phyloP scores from a whole-genome alignment of 2,888 invertebrate species.

The Nomada fabriciana region DNA sequence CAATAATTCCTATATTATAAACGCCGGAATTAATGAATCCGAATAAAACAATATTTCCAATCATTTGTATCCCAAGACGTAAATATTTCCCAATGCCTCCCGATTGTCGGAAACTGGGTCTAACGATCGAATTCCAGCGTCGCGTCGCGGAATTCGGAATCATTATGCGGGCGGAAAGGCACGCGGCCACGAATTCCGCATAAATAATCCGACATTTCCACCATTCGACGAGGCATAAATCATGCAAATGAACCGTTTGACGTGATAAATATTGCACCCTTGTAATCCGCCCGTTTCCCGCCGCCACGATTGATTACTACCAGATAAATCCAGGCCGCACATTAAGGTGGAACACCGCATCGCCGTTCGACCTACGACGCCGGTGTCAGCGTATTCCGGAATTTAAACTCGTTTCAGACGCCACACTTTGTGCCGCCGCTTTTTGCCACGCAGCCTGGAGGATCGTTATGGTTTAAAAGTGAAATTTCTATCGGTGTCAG shows the following conservation, averaged over 20 bases:
- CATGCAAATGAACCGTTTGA: constrained; percentile 82
- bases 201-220: constrained; percentile 76
- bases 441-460: too few relatives aligned
- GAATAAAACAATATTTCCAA: too few relatives aligned
- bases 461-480: too few relatives aligned
- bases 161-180: constrained; percentile 46
- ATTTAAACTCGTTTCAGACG: constrained; percentile 58
- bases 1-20: too few relatives aligned
- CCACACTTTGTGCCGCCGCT: too few relatives aligned
- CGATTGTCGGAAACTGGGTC: constrained; percentile 12
- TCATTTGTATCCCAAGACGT: constrained; percentile 22
- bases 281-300: constrained; percentile 73
- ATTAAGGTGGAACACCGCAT: constrained; percentile 76
- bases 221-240: constrained; percentile 79
- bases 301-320: constrained; percentile 81
- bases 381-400: constrained; percentile 62
- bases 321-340: constrained; percentile 82
- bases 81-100: not conserved
- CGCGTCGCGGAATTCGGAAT: constrained; percentile 58
- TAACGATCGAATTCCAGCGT: constrained; percentile 56
- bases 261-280: constrained; percentile 82
- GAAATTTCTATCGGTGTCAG: too few relatives aligned
- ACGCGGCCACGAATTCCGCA: constrained; percentile 64
- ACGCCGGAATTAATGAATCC: too few relatives aligned
- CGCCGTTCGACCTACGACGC: constrained; percentile 46